These are phyloP conservation scores for Dendrocincla tyrannina DNA, from an alignment of 2,797 vertebrate genomes.

Conservation along the genomic window DNA sequence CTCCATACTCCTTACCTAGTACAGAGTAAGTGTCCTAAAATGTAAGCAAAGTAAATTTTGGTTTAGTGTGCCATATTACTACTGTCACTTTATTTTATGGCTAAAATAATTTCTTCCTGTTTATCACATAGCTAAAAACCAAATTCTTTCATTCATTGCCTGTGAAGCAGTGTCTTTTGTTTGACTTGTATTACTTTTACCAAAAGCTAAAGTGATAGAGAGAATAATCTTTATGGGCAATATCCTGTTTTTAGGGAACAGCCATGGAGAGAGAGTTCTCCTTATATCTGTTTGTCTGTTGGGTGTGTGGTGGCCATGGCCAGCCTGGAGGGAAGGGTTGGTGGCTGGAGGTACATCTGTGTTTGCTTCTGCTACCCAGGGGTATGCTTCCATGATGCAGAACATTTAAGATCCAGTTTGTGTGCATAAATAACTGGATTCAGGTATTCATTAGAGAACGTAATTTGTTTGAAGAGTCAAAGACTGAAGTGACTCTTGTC, in stretches of 20 bases:
- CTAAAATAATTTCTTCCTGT: background rate
- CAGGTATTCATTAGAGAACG: conserved; percentile 8
- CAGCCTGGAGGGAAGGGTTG: background rate
- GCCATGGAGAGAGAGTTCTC: background rate
- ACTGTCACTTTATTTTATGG: background rate
- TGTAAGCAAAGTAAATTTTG: background rate
- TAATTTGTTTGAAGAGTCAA: background rate
- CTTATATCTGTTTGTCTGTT: background rate
- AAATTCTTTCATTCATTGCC: background rate
- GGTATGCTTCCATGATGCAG: background rate
- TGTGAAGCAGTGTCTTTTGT: background rate
- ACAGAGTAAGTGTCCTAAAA: background rate
- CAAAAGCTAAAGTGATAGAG: background rate
- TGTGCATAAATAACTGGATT: background rate
- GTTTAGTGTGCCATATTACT: background rate
- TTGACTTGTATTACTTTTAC: background rate
- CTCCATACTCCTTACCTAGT: background rate
- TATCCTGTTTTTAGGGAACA: background rate
- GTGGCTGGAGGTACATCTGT: background rate
- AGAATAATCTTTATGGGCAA: background rate
- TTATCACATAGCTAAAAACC: background rate
- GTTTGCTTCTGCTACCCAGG: background rate
- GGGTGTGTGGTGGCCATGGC: background rate
- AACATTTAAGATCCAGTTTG: background rate
- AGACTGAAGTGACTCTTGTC: background rate